Base-by-base conservation (phyloP, 2,888 invertebrate genomes). In the Heliconius hortense region DNA sequence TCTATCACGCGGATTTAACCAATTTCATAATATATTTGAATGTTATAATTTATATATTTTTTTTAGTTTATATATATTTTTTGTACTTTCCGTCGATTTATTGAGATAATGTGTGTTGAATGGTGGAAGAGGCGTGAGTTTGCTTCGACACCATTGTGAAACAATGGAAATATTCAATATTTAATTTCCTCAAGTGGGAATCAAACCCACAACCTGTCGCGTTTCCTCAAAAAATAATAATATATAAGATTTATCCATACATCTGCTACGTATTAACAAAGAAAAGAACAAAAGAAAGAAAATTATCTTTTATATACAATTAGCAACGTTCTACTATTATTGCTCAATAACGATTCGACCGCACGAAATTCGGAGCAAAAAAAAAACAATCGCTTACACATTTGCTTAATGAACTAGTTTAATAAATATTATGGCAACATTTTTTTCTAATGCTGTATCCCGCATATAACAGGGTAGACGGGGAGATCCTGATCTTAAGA, bases 301-400 rank as follows among this genome's bases (percentile, higher is more conserved):
- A 48, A 64, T 39, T 24, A 59, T 62, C 15, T 66, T 66, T 59
- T 56, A 64, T 56, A 71, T 35, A 72, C 13, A 24, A 67, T 7
- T 67, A 63, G 39, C 39, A n/a, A 60, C 31, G 26, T 59, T 7
- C 60, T 69, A 76, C 63, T 15, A 62, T 74, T 71, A 76, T 67
- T 67, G 70, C 68, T 68, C 63, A 59, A 77, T 68, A 35, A 59
- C 48, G 48, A 48, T 21, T 7, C 18, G 21, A 48, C 48, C 48
- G 48, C 62, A 56, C 48, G 53, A 70, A 66, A 60, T 68, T 63
- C 66, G 31, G 53, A 71, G 24, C 70, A 53, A 71, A 73, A 43
- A n/a, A 35, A 48, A 60, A 53, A 73, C 75, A 53, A 77, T 75
- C 70, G 67, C 68, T 75, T 71, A 53, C 70, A 75, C 67, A 35